Evolutionary conservation across 2,113 vertebrate genomes (phyloP).

Genomic region (Cavia aperea): DNA sequence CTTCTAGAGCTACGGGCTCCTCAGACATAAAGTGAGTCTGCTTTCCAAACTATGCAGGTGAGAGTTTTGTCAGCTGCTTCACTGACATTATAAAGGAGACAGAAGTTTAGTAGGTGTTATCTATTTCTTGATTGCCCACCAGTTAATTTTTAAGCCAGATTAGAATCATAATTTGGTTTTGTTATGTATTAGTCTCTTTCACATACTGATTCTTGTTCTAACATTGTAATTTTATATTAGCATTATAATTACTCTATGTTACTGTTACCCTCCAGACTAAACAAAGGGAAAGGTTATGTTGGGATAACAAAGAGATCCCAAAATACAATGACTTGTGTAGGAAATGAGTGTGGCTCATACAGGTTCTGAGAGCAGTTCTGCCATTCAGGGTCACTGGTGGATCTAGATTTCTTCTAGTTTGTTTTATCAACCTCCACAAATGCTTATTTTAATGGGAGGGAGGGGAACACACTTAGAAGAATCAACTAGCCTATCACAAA

Average conservation of each 20-base stretch:
- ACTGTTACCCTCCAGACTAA: neutral
- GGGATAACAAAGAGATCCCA: neutral
- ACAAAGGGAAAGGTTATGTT: neutral
- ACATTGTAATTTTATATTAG: neutral
- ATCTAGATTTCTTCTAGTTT: neutral
- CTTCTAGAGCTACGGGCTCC: neutral
- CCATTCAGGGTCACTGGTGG: neutral
- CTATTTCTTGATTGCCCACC: neutral
- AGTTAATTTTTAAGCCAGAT: neutral
- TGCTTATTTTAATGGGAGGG: neutral
- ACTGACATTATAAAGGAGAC: neutral
- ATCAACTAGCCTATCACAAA: neutral
- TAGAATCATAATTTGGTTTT: neutral
- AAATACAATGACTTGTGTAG: neutral
- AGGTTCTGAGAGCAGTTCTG: neutral
- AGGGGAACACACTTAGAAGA: neutral
- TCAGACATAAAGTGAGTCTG: neutral
- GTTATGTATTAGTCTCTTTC: neutral
- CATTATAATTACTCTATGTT: neutral
- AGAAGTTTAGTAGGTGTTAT: neutral
- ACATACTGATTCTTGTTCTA: neutral
- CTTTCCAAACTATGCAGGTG: neutral
- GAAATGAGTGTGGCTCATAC: neutral
- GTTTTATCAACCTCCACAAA: rapidly evolving
- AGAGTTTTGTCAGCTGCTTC: neutral